These are phyloP conservation scores for Tupaia chinensis DNA, from an alignment of 2,113 vertebrate species.

Conservation along the genomic window DNA sequence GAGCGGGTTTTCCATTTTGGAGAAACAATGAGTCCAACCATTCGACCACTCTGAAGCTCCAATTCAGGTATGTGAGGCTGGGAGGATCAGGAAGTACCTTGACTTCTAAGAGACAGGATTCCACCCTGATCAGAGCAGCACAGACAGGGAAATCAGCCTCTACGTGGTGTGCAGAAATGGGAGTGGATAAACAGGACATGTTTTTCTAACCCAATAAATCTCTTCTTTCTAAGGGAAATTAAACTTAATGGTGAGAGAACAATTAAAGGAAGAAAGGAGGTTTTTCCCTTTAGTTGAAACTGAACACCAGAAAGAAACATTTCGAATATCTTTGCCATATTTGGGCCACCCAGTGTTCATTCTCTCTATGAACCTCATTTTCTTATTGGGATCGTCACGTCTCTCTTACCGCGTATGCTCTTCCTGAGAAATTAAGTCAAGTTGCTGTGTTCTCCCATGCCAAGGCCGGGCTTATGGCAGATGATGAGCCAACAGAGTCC, in stretches of 20 bases:
- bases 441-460: neutral
- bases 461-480: neutral
- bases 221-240: slow-evolving; percentile 52
- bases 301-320: neutral
- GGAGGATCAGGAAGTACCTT: neutral
- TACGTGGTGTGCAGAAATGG: neutral
- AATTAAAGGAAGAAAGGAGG: slow-evolving; percentile 46
- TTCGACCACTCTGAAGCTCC: neutral
- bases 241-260: slow-evolving; percentile 51
- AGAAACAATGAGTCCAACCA: neutral
- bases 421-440: neutral
- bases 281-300: slow-evolving; percentile 32
- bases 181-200: neutral
- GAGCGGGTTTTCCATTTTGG: neutral
- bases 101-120: neutral
- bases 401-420: neutral
- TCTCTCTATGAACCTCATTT: neutral
- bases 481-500: neutral
- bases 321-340: neutral
- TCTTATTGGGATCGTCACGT: neutral
- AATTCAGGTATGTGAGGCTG: neutral
- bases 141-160: neutral
- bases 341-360: neutral
- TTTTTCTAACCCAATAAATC: slow-evolving; percentile 39
- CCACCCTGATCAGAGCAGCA: neutral